These are phyloP conservation scores for Epinotia brunnichana DNA, from an alignment of 2,888 invertebrate species.

Conservation along the genomic window DNA sequence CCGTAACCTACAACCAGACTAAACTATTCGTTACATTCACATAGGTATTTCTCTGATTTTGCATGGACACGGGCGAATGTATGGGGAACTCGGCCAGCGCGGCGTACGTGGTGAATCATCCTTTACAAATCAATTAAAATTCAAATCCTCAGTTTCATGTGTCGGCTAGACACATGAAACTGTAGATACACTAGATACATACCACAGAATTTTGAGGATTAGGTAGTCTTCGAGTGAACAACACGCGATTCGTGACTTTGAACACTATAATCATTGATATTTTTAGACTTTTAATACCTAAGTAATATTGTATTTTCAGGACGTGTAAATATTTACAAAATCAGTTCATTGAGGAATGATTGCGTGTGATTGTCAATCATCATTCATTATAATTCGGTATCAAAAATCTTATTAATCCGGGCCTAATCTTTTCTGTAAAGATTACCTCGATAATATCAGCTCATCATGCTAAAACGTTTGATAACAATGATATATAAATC, in stretches of 20 bases:
- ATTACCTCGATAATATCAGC: background rate
- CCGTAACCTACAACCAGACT: too few relatives aligned
- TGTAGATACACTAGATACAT: too few relatives aligned
- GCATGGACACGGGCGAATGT: too few relatives aligned
- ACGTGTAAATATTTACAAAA: constrained; percentile 5
- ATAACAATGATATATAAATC: constrained; percentile 28
- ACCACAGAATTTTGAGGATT: too few relatives aligned
- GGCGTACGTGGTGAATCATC: too few relatives aligned
- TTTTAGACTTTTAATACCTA: background rate
- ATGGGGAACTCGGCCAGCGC: too few relatives aligned
- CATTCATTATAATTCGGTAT: background rate
- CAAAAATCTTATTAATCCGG: constrained; percentile 4
- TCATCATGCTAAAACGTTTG: constrained; percentile 2
- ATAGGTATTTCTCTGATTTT: too few relatives aligned
- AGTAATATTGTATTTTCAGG: background rate
- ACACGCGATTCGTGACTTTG: background rate
- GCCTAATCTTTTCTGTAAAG: background rate
- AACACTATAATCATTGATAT: background rate
- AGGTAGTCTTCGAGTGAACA: too few relatives aligned
- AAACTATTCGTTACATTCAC: too few relatives aligned
- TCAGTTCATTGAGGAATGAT: background rate
- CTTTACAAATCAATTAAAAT: too few relatives aligned
- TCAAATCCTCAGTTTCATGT: too few relatives aligned
- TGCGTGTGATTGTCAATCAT: background rate
- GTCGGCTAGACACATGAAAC: too few relatives aligned